Base-by-base conservation (phyloP, 2,797 vertebrate genomes). In the Parambassis ranga region DNA sequence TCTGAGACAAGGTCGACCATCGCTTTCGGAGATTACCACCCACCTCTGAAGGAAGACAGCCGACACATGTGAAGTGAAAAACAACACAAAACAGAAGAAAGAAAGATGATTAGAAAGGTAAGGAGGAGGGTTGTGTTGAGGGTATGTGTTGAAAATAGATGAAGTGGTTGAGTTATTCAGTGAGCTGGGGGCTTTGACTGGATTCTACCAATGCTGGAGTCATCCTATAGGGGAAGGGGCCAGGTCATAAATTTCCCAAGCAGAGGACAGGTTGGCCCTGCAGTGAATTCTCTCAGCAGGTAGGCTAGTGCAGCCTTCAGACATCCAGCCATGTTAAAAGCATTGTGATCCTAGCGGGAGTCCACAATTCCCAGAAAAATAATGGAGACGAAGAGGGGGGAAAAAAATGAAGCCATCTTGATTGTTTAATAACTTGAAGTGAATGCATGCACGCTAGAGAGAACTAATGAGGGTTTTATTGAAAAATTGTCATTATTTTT, bases 271-370 rank as follows among this genome's bases (percentile, higher is more conserved):
- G 83, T 90, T 90, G 86, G 85, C 88, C 78, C 86, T 90, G 89
- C 77, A 89, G 88, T 71, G 86, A 86, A 91, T 90, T 90, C 87
- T 91, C 91, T 74, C 90, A 90, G 90, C 87, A 84, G 91, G 92
- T 90, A 80, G 67, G 82, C 90, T 83, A 81, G 82, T 79, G 75
- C 65, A 65, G 64, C 63, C 55, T 53, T 68, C 77, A 87, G 88
- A 92, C 81, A 80, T 87, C 90, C 89, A 89, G 86, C 89, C 82
- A 92, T 85, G 89, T 91, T 93, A 82, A 92, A 93, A 92, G 92
- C 91, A 91, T 90, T 91, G 88, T 86, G 83, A 87, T 85, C 88
- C 74, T 83, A 82, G 89, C 77, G 60, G 87, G 90, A 84, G 83
- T 80, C 75, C 65, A 64, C 50, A 68, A 72, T 85, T 87, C 80